Base-by-base conservation (phyloP, 2,888 invertebrate species). In the Himalopsyche japonica region DNA sequence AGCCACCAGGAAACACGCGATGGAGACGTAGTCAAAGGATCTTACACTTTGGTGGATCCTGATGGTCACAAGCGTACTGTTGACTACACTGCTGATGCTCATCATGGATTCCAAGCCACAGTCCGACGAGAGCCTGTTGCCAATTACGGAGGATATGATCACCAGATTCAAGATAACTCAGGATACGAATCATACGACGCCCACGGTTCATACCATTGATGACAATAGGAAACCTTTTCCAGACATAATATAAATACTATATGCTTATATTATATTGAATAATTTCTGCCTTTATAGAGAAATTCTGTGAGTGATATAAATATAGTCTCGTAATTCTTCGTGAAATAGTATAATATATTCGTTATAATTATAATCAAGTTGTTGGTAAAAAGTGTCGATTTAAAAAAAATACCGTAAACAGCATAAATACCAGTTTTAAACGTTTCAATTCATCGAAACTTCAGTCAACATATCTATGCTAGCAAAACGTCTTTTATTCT, bases 61-160 rank as follows among this genome's bases (percentile, higher is more conserved):
- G 87, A 86, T 77, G 87, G 87, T 43, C 87, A 87, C 86, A 87
- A 85, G 82, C 81, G 87, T n/a, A 87, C 82, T 15, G 87, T 87
- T 10, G 87, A 87, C 70, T 87, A 87, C 70, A 85, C 87, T 5
- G 87, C 86, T 81, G 87, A 87, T 80, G 82, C 32, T 15, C 87
- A 87, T 37, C 85, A 76, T 48, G 87, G 87, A 20, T 87, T 87
- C 84, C 80, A 87, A 76, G 87, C 87, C 7, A 79, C 79, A 8
- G 87, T 87, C 27, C 83, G 87, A 24, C 82, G 87, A 27, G 87
- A 87, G 57, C 85, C 85, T 20, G 57, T 87, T 1, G 81, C 83
- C 12, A 82, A 84, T 32, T 82, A 82, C n/a, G 77, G 47, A 77
- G 82, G 77, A 77, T 49, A 77, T 49, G 27, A 20, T n/a, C 78